These are phyloP conservation scores for Poecilia gillii DNA, from an alignment of 2,797 vertebrate species.

Conservation along the genomic window DNA sequence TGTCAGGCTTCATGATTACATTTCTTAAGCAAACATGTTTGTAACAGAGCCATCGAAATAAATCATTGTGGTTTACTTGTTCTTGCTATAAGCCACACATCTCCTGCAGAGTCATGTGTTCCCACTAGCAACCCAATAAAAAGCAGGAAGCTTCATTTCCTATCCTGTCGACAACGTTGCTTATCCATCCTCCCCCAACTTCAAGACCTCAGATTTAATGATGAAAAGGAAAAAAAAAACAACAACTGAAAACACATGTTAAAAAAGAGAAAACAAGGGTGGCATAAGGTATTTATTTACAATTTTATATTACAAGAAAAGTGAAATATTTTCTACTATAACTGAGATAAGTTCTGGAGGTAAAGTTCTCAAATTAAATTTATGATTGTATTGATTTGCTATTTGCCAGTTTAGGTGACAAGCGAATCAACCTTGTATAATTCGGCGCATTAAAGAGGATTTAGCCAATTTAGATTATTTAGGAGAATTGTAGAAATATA, in stretches of 20 bases:
- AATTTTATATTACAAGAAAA: constrained; percentile 63
- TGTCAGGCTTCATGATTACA: background rate
- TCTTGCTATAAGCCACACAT: constrained; percentile 43
- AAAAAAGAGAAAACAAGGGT: constrained; percentile 49
- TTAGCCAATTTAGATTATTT: constrained; percentile 32
- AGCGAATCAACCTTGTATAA: constrained; percentile 39
- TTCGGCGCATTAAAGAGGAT: constrained; percentile 23
- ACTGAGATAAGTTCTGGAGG: constrained; percentile 42
- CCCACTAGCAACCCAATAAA: constrained; percentile 64
- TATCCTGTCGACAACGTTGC: constrained; percentile 71
- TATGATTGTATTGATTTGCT: constrained; percentile 30
- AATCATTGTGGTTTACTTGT: constrained; percentile 43
- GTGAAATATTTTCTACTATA: constrained; percentile 50
- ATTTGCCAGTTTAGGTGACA: constrained; percentile 37
- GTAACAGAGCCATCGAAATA: constrained; percentile 32
- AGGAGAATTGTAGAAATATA: constrained; percentile 34
- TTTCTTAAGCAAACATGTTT: constrained; percentile 1
- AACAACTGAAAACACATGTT: constrained; percentile 47
- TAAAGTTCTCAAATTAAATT: constrained; percentile 26
- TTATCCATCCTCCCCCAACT: constrained; percentile 52
- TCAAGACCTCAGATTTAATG: constrained; percentile 64
- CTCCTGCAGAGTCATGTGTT: constrained; percentile 60
- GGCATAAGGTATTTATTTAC: constrained; percentile 36
- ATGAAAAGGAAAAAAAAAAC: constrained; percentile 55
- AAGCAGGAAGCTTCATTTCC: constrained; percentile 79